Evolutionary conservation across 1,140 invertebrate species (phyloP).

Genomic region (Papilio polyxenes): DNA sequence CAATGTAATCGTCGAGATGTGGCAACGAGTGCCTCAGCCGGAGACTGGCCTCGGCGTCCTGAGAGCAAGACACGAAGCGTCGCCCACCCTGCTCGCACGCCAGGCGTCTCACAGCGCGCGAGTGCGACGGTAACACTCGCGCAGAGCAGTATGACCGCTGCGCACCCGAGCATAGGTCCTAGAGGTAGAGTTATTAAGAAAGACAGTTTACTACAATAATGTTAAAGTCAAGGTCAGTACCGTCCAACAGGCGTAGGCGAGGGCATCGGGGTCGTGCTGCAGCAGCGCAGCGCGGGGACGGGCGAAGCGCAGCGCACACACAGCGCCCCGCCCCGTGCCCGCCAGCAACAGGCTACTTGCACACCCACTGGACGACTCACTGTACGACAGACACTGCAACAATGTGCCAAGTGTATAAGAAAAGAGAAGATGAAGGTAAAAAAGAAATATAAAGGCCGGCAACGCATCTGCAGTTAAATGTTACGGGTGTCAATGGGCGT

Average conservation of each 20-base stretch:
- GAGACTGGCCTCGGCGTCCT: conserved; percentile 71
- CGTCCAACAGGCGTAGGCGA: conserved; percentile 81
- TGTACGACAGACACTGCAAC: conserved; percentile 74
- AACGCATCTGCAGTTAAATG: too few relatives aligned
- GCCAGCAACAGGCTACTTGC: conserved; percentile 66
- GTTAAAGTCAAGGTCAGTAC: conserved; percentile 56
- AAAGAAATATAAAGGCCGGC: too few relatives aligned
- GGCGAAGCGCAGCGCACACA: conserved; percentile 74
- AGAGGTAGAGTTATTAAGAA: conserved; percentile 19
- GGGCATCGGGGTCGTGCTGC: conserved; percentile 71
- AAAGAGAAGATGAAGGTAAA: not conserved
- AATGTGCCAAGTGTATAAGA: not conserved
- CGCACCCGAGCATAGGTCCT: conserved; percentile 72
- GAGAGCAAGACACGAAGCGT: conserved; percentile 78
- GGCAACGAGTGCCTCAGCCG: conserved; percentile 70
- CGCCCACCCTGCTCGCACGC: conserved; percentile 66
- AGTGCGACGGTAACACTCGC: conserved; percentile 65
- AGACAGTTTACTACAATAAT: not conserved
- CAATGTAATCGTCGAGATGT: conserved; percentile 75
- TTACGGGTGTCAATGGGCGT: too few relatives aligned
- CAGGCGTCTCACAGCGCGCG: conserved; percentile 67
- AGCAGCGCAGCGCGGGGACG: conserved; percentile 76
- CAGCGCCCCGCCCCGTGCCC: conserved; percentile 77
- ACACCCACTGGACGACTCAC: conserved; percentile 38
- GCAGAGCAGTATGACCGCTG: conserved; percentile 74